A percentile compares a stretch with the other conserved stretches of the same genome.
Conservation (phyloP, 1,140 invertebrate species). For the Idris sp. region DNA sequence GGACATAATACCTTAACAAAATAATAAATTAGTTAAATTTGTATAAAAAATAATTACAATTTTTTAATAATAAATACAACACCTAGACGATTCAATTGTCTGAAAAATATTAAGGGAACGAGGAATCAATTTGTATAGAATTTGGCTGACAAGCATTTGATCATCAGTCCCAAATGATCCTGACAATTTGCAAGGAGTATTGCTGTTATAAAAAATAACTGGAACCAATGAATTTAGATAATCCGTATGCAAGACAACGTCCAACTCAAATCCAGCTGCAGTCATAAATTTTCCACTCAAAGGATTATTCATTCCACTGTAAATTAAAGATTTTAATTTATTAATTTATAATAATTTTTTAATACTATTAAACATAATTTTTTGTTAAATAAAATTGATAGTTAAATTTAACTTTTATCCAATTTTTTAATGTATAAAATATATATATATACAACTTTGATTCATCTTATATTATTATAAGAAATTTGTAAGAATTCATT, state of each 20-base stretch:
- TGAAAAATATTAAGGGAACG: constrained; percentile 69
- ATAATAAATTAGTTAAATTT: neutral
- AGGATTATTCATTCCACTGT: constrained; percentile 70
- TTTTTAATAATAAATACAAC: too few relatives aligned
- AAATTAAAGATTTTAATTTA: too few relatives aligned
- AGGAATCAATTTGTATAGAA: constrained; percentile 71
- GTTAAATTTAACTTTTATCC: too few relatives aligned
- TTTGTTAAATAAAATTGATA: too few relatives aligned
- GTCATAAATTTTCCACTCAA: constrained; percentile 65
- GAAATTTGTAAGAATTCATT: too few relatives aligned
- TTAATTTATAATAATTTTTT: too few relatives aligned
- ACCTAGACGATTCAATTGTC: constrained; percentile 74
- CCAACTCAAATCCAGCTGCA: constrained; percentile 70
- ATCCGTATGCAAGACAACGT: constrained; percentile 64
- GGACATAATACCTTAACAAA: constrained; percentile 68
- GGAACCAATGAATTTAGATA: constrained; percentile 67
- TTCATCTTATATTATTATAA: too few relatives aligned
- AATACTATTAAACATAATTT: too few relatives aligned
- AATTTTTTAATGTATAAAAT: constrained; percentile 12
- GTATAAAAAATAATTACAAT: too few relatives aligned
- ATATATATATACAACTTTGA: constrained; percentile 8
- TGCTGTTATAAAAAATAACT: constrained; percentile 67
- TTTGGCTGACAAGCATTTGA: constrained; percentile 67
- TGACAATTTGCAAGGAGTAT: constrained; percentile 63
- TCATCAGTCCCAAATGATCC: constrained; percentile 72